These are phyloP conservation scores for Altica lythri DNA, from an alignment of 2,888 invertebrate genomes.

Conservation along the genomic window DNA sequence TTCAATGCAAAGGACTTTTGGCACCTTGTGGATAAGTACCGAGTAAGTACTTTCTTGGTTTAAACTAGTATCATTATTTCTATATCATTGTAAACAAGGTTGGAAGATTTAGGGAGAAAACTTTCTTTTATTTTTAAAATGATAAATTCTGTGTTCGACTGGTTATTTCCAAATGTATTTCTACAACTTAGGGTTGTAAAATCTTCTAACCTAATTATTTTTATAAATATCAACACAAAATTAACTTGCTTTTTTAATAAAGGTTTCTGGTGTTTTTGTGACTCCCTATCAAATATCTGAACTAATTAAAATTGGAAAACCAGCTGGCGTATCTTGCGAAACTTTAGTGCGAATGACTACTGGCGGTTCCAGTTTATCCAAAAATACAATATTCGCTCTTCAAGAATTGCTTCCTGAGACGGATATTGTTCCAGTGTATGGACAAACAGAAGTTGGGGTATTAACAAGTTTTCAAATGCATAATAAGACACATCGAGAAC, in stretches of 20 bases:
- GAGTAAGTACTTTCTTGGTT: slow-evolving; percentile 29
- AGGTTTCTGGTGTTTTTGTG: slow-evolving; percentile 42
- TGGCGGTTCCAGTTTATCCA: slow-evolving; percentile 46
- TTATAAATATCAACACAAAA: too few species aligned
- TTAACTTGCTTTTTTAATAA: neutral
- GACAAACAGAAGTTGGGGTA: slow-evolving; percentile 49
- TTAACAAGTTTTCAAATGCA: slow-evolving; percentile 41
- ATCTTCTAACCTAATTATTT: too few species aligned
- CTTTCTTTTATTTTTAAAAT: too few species aligned
- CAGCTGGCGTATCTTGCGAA: slow-evolving; percentile 44
- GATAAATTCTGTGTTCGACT: too few species aligned
- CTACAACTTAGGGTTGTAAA: too few species aligned
- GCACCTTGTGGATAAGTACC: slow-evolving; percentile 44
- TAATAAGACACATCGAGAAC: slow-evolving; percentile 41
- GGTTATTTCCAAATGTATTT: too few species aligned
- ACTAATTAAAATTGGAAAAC: slow-evolving; percentile 45
- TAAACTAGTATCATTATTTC: too few species aligned
- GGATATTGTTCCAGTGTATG: slow-evolving; percentile 44
- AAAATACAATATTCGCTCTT: slow-evolving; percentile 39
- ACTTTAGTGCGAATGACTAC: slow-evolving; percentile 42
- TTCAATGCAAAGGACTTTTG: slow-evolving; percentile 42
- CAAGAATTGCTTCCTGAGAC: slow-evolving; percentile 49
- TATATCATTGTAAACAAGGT: too few species aligned
- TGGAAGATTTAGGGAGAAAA: too few species aligned
- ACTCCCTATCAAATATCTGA: slow-evolving; percentile 43